A percentile compares a stretch with the other conserved stretches of the same genome.
These are phyloP conservation scores for Callinectes sapidus DNA, from an alignment of 2,888 invertebrate species.

Conservation along the genomic window DNA sequence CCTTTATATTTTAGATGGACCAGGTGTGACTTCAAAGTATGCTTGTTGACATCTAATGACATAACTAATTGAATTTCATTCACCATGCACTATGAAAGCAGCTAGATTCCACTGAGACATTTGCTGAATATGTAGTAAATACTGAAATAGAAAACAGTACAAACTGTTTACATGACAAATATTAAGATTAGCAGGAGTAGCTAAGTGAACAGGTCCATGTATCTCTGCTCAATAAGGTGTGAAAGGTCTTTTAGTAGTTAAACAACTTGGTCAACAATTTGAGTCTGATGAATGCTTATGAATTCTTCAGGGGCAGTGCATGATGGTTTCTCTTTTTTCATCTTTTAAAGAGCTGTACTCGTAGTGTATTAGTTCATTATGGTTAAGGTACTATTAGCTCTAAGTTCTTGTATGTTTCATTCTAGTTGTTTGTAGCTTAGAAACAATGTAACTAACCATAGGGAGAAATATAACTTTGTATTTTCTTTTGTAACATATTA, in stretches of 20 bases:
- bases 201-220: background rate
- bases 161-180: background rate
- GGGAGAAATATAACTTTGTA: background rate
- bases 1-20: constrained; percentile 13
- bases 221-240: background rate
- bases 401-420: background rate
- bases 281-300: constrained; percentile 17
- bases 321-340: constrained; percentile 7
- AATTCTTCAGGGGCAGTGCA: constrained; percentile 29
- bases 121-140: background rate
- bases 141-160: background rate
- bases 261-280: background rate
- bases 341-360: background rate
- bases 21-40: background rate
- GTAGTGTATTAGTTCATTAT: background rate
- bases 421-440: background rate
- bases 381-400: background rate
- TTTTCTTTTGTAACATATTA: background rate
- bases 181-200: background rate
- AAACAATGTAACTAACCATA: background rate
- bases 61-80: background rate
- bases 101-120: background rate
- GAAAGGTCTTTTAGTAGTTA: background rate
- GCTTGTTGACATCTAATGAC: background rate
- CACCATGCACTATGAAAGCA: background rate